phyloP scores from a whole-genome alignment of 1,140 invertebrate genomes.

The Geopemphigus sp. region DNA sequence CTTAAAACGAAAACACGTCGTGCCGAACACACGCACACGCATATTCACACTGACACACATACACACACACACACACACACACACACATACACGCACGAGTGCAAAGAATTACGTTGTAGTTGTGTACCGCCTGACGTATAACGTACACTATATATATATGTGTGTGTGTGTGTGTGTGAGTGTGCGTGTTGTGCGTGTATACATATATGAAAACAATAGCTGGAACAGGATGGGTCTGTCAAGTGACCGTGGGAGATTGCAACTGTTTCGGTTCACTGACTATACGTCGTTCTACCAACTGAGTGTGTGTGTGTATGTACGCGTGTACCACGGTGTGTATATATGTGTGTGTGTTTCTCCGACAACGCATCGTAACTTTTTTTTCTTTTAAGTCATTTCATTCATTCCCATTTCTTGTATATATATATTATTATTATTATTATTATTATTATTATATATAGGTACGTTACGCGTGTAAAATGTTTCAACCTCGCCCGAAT shows the following conservation, averaged over 20 bases:
- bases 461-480: conserved; percentile 8
- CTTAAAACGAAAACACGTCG: not conserved
- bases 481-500: conserved; percentile 5
- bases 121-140: not conserved
- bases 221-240: conserved; percentile 48
- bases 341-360: conserved; percentile 24
- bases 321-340: not conserved
- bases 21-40: not conserved
- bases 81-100: no score
- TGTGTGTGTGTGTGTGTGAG: no score
- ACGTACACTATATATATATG: not conserved
- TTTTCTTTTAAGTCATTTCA: conserved; percentile 14
- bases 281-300: conserved; percentile 23
- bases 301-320: not conserved
- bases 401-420: conserved; percentile 18
- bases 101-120: no score
- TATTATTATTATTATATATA: no score
- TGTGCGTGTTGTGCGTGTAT: not conserved
- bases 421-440: not conserved
- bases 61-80: conserved; percentile 16
- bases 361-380: conserved; percentile 27
- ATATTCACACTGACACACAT: not conserved
- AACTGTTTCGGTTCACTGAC: conserved; percentile 49
- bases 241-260: conserved; percentile 49
- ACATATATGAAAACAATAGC: conserved; percentile 42